These are phyloP conservation scores for Pyralis farinalis DNA, from an alignment of 2,888 invertebrate genomes.

Conservation along the genomic window DNA sequence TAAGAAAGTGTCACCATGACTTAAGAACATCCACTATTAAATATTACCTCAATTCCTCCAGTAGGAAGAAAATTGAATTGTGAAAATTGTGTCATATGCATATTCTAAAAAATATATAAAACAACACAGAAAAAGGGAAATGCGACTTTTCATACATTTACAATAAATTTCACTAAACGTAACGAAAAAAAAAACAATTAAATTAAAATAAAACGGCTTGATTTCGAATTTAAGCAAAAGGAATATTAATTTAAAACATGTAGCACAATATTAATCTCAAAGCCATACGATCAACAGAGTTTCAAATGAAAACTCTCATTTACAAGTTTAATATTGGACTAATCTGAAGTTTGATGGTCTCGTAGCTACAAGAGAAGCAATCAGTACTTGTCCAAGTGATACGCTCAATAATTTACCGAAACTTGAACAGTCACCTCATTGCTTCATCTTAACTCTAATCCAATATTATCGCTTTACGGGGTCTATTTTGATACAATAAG, in stretches of 20 bases:
- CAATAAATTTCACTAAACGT: too few species aligned
- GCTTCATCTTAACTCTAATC: slow-evolving; percentile 4
- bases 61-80: too few species aligned
- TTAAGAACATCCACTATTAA: too few species aligned
- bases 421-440: slow-evolving; percentile 16
- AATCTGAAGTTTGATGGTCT: slow-evolving; percentile 23
- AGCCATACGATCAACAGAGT: background rate
- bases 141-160: too few species aligned
- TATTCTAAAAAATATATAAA: too few species aligned
- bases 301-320: slow-evolving; percentile 2
- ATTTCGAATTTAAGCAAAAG: too few species aligned
- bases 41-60: too few species aligned
- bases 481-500: background rate
- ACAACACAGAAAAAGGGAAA: too few species aligned
- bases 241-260: background rate
- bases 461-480: background rate
- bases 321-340: slow-evolving; percentile 17
- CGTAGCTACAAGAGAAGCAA: slow-evolving; percentile 36
- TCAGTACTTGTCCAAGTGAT: slow-evolving; percentile 32
- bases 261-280: background rate
- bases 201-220: too few species aligned
- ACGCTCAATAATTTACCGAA: slow-evolving; percentile 32
- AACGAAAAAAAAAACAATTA: too few species aligned
- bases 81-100: too few species aligned
- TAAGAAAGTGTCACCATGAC: too few species aligned